Evolutionary conservation across 1,140 invertebrate species (phyloP).

Genomic region (Solenopsis fugax): DNA sequence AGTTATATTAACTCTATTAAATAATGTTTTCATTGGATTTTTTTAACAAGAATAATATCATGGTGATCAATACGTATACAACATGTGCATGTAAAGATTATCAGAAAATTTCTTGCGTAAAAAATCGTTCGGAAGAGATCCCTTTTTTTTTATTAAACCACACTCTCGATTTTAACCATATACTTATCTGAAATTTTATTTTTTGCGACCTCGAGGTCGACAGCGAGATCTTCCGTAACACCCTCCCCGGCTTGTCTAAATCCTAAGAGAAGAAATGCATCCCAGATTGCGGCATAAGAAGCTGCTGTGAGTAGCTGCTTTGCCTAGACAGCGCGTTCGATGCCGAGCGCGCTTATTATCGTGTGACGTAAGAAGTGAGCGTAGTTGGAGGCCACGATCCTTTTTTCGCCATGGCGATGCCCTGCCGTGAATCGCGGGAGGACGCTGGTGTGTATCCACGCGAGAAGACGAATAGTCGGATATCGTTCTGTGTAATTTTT

Average conservation of each 20-base stretch:
- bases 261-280: slow-evolving; percentile 15
- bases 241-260: slow-evolving; percentile 2
- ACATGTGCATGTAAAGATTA: too few species aligned
- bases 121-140: neutral
- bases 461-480: neutral
- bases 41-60: too few species aligned
- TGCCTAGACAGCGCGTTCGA: slow-evolving; percentile 52
- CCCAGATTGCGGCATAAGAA: slow-evolving; percentile 21
- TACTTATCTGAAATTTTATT: slow-evolving; percentile 31
- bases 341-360: slow-evolving; percentile 58
- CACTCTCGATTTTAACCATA: neutral
- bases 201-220: slow-evolving; percentile 20
- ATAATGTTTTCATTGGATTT: too few species aligned
- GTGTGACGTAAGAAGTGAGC: slow-evolving; percentile 72
- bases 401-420: slow-evolving; percentile 51
- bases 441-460: slow-evolving; percentile 24
- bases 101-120: neutral
- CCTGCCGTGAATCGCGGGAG: slow-evolving; percentile 29
- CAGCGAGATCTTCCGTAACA: slow-evolving; percentile 5
- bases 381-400: slow-evolving; percentile 56
- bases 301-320: slow-evolving; percentile 11
- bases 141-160: neutral
- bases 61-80: too few species aligned
- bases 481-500: neutral
- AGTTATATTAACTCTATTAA: too few species aligned